Percentiles rank a stretch among this genome's conserved stretches.
Evolutionary conservation across 2,113 vertebrate genomes (phyloP).

Genomic region (Heliornis fulica): DNA sequence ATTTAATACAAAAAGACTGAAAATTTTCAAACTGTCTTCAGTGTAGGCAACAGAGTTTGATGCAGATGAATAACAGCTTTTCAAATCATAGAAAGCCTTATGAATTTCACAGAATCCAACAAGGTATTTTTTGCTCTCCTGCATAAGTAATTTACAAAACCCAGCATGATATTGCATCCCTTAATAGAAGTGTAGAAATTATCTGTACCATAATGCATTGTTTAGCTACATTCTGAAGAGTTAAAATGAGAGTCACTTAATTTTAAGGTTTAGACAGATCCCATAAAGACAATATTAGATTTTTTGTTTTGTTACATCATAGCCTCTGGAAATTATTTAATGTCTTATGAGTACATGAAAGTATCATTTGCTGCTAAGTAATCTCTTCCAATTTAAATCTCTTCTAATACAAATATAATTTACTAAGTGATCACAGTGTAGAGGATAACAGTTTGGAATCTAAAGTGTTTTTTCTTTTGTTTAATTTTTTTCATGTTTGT

Average conservation of each 20-base stretch:
- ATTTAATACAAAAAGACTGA: neutral
- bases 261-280: neutral
- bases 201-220: neutral
- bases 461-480: neutral
- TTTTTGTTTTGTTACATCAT: neutral
- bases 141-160: neutral
- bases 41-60: neutral
- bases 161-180: neutral
- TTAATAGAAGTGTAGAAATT: neutral
- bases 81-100: neutral
- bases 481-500: neutral
- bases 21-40: neutral
- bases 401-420: neutral
- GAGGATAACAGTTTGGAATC: neutral
- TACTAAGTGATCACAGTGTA: neutral
- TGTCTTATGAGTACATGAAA: neutral
- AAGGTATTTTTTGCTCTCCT: neutral
- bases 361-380: neutral
- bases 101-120: neutral
- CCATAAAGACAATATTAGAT: neutral
- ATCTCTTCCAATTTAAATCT: neutral
- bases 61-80: neutral
- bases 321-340: neutral
- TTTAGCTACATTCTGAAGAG: neutral
- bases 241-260: neutral